Evolutionary conservation across 2,113 vertebrate genomes (phyloP).

Genomic region (Chelonoidis abingdonii): DNA sequence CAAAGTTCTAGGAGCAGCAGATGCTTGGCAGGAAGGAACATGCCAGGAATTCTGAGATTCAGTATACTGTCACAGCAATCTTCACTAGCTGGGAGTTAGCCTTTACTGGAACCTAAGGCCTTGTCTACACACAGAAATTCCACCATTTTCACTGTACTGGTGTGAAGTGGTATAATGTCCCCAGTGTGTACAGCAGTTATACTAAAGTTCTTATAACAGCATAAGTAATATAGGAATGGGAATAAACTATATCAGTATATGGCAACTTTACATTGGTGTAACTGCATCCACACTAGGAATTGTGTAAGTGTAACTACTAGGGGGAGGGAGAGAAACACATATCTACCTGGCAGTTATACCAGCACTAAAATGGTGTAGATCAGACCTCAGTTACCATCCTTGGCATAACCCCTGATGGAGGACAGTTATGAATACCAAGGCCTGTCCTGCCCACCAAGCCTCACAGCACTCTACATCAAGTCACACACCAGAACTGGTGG

Average conservation of each 20-base stretch:
- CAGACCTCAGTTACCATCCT: neutral
- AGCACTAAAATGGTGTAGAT: neutral
- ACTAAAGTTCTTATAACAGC: neutral
- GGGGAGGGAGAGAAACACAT: neutral
- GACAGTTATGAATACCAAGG: neutral
- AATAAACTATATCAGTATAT: neutral
- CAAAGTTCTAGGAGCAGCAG: neutral
- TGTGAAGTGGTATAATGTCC: neutral
- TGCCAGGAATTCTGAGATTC: conserved; percentile 9
- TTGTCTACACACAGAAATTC: neutral
- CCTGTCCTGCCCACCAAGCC: neutral
- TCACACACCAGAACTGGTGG: neutral
- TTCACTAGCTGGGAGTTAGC: neutral
- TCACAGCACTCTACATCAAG: neutral
- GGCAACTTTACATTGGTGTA: neutral
- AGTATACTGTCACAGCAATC: neutral
- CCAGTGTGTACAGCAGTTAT: neutral
- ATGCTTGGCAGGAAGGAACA: conserved; percentile 33
- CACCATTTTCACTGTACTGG: neutral
- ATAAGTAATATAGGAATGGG: conserved; percentile 11
- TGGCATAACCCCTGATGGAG: neutral
- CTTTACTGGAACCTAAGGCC: neutral
- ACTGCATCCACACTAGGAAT: neutral
- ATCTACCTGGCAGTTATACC: neutral
- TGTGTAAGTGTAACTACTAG: neutral